Evolutionary conservation across 2,797 vertebrate genomes (phyloP).

Genomic region (Atherinosoma microstoma): DNA sequence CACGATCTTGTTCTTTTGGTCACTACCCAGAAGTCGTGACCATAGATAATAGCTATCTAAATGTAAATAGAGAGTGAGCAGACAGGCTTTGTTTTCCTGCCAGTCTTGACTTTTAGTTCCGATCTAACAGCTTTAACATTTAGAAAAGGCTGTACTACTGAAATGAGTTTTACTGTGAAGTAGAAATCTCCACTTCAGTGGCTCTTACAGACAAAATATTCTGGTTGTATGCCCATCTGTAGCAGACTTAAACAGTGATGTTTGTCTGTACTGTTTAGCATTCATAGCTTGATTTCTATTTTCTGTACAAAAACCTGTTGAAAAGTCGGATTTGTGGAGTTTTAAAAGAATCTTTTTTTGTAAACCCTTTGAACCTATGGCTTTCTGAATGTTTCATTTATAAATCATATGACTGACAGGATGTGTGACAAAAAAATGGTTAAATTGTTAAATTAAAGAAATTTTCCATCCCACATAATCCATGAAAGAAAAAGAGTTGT

Average conservation of each 20-base stretch:
- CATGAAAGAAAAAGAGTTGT: too few species aligned
- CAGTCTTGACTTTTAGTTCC: background rate
- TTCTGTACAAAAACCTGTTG: background rate
- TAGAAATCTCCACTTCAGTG: background rate
- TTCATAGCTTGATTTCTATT: background rate
- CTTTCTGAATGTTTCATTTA: too few species aligned
- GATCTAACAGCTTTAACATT: background rate
- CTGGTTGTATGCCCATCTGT: background rate
- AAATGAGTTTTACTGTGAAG: background rate
- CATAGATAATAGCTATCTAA: too few species aligned
- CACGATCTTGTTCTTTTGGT: too few species aligned
- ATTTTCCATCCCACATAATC: too few species aligned
- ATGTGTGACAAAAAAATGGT: background rate
- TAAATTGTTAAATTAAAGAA: too few species aligned
- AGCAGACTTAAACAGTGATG: background rate
- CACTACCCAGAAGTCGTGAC: too few species aligned
- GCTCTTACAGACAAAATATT: background rate
- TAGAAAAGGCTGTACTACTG: too few species aligned
- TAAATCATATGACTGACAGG: too few species aligned
- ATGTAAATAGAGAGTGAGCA: too few species aligned
- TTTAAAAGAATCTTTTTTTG: background rate
- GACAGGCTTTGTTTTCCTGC: too few species aligned
- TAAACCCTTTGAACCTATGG: too few species aligned
- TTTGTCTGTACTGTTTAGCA: background rate
- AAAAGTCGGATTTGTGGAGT: background rate